Evolutionary conservation across 2,888 invertebrate species (phyloP), one percentile per base, ranked within the genome.

Genomic region (Drosophila macrospina): DNA sequence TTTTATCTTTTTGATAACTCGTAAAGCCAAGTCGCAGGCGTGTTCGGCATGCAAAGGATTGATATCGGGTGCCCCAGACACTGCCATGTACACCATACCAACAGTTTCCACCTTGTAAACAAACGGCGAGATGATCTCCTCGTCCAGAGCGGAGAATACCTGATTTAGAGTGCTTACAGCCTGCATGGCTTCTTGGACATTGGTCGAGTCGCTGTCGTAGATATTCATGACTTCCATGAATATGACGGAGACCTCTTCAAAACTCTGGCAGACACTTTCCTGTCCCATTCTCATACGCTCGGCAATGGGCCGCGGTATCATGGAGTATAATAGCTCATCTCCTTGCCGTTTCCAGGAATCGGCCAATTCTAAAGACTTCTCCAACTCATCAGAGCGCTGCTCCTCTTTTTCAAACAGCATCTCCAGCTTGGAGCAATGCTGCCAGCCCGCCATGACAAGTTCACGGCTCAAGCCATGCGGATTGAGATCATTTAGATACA

Each of bases 71-170:
- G 96, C 96, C 0, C 98, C 98, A 45, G 97, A 96, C 5, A 97
- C 98, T 34, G 97, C 95, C 98, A 98, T 98, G 91, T 98, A 98
- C 50, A 94, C 95, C 91, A 95, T 96, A n/a, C 98, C 98, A 0
- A 98, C 97, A 0, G 98, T 98, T 93, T 98, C 98, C 64, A 98
- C 98, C 95, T 98, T 98, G 90, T 98, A 98, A 1, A 97, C 97
- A 62, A 96, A 94, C 78, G 96, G 97, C 34, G 95, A 94, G 86
- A 98, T 97, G 87, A 97, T 95, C 47, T 97, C 93, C 26, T 95
- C 93, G 91, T 98, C 98, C 80, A 98, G 96, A 74, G 95, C 95
- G 0, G 96, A 96, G 92, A 96, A 98, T 0, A 97, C 96, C 2
- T 95, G 95, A 90, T 98, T 98, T 93, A 98, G 96, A 37, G 96